These are phyloP conservation scores for Myopa tessellatipennis DNA, from an alignment of 2,888 invertebrate species.

Conservation along the genomic window DNA sequence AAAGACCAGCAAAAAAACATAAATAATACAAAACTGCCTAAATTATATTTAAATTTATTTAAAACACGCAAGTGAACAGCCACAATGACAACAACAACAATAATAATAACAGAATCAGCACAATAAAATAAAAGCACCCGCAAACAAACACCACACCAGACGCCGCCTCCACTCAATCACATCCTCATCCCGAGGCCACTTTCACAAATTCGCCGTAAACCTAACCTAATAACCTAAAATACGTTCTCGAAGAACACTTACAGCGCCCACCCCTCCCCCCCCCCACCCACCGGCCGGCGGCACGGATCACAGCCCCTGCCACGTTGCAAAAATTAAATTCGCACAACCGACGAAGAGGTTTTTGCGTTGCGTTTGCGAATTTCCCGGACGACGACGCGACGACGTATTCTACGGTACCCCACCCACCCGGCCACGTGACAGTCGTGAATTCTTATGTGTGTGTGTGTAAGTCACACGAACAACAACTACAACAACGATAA, in stretches of 20 bases:
- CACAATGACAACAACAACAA: slow-evolving; percentile 33
- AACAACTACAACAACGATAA: background rate
- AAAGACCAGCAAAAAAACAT: background rate
- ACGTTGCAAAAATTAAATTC: slow-evolving; percentile 34
- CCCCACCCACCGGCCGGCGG: background rate
- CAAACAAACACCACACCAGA: slow-evolving; percentile 10
- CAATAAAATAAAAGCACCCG: slow-evolving; percentile 24
- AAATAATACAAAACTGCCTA: slow-evolving; percentile 17
- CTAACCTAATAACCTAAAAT: slow-evolving; percentile 48
- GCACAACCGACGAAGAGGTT: slow-evolving; percentile 21
- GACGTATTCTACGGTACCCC: background rate
- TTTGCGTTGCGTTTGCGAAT: slow-evolving; percentile 22
- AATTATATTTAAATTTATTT: slow-evolving; percentile 52
- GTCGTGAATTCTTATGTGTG: slow-evolving; percentile 1
- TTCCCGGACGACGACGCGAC: slow-evolving; percentile 13
- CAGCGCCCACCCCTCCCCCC: slow-evolving; percentile 10
- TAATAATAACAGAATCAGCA: background rate
- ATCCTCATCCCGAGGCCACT: slow-evolving; percentile 12
- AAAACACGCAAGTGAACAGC: slow-evolving; percentile 56
- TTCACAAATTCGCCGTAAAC: slow-evolving; percentile 42
- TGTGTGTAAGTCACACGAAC: background rate
- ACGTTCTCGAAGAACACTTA: background rate
- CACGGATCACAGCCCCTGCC: background rate
- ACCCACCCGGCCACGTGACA: slow-evolving; percentile 28
- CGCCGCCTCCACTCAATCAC: slow-evolving; percentile 16